Evolutionary conservation across 2,888 invertebrate genomes (phyloP).

Genomic region (Pedicia rivosa): DNA sequence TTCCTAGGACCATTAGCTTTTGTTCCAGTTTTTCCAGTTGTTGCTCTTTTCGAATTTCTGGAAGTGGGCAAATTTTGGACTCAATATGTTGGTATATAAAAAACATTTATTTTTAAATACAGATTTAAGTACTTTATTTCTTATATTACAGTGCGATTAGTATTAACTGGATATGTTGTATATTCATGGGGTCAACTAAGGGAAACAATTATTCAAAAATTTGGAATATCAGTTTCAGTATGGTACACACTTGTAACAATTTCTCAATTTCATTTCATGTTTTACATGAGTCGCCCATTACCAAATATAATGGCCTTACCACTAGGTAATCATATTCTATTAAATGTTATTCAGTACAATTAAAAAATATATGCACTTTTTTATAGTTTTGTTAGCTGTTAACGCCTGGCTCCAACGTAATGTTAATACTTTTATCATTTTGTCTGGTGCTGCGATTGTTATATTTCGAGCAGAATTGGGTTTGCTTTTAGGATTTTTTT

Average conservation of each 20-base stretch:
- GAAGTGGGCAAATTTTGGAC: constrained; percentile 70
- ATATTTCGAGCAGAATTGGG: constrained; percentile 84
- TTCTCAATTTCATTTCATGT: constrained; percentile 96
- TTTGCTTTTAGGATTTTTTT: constrained; percentile 69
- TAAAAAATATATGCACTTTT: constrained; percentile 9
- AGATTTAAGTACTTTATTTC: not conserved
- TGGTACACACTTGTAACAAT: constrained; percentile 75
- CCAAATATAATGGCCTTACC: constrained; percentile 92
- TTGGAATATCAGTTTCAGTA: constrained; percentile 59
- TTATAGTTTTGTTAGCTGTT: constrained; percentile 70
- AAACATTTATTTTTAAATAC: constrained; percentile 8
- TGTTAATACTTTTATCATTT: constrained; percentile 57
- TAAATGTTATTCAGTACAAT: constrained; percentile 5
- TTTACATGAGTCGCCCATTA: constrained; percentile 84
- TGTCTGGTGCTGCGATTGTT: constrained; percentile 75
- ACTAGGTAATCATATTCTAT: constrained; percentile 46
- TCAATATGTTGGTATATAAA: constrained; percentile 68
- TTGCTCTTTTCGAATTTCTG: constrained; percentile 45
- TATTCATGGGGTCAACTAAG: constrained; percentile 56
- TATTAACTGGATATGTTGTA: constrained; percentile 61
- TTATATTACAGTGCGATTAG: constrained; percentile 58
- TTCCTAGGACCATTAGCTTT: constrained; percentile 84
- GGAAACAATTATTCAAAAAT: constrained; percentile 55
- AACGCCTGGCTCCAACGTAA: constrained; percentile 70
- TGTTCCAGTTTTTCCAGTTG: constrained; percentile 58